Evolutionary conservation across 2,113 vertebrate species (phyloP), one percentile per base, ranked within the genome.

Genomic region (Columba livia): DNA sequence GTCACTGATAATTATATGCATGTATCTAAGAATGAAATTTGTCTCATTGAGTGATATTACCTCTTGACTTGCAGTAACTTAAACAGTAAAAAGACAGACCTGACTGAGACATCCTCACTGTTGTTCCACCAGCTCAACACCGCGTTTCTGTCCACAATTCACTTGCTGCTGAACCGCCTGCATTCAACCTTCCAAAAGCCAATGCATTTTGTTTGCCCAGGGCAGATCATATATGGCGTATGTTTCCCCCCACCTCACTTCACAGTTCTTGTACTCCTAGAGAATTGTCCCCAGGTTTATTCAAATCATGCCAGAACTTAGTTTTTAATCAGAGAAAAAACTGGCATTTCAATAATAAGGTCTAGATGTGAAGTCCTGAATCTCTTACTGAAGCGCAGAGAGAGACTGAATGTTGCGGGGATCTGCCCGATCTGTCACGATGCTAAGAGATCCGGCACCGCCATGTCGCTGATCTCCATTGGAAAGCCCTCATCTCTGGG

Each of bases 1-100:
- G 94, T 96, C 94, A 93, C 51, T 14, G 65, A 79, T 87, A 93
- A 95, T 93, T 94, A 93, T 87, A 72, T 3, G 7, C 83, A 81
- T 79, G 85, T 71, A 86, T 53, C 88, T 81, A 65, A 44, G 83
- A 75, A 86, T 0, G 10, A 84, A 93, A 96, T 94, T 80, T 80
- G n/a, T 69, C 57, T 90, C 69, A 15, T 5, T 84, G 92, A 93
- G 77, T 48, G 57, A 54, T 79, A 65, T 42, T 87, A 56, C 53
- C 40, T 72, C 79, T 79, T 90, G 83, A 29, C 77, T 84, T 48
- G 36, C 65, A 75, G 69, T 44, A 82, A 71, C 44, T 44, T 3
- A 80, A 88, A 78, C 36, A 71, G 61, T 20, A 67, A 60, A 83
- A 90, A 79, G 60, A n/a, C 24, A 83, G 82, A 64, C 79, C 4